These are phyloP conservation scores for Marisa cornuarietis DNA, from an alignment of 1,140 invertebrate species.

Conservation along the genomic window DNA sequence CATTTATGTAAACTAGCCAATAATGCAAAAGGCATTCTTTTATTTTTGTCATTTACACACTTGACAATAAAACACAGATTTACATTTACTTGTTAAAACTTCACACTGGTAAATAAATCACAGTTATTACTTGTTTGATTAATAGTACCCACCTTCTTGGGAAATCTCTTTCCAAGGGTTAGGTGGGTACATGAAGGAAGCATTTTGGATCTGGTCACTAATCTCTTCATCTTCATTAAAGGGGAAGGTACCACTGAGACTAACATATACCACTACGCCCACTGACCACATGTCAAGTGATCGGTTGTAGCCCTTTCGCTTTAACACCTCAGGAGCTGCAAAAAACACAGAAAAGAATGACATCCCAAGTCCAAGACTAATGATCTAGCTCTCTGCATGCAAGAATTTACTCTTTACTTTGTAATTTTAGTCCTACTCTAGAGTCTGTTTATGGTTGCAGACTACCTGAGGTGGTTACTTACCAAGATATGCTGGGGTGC, in stretches of 20 bases:
- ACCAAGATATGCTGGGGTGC: slow-evolving; percentile 97
- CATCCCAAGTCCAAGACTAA: no score
- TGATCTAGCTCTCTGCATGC: not conserved
- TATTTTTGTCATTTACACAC: not conserved
- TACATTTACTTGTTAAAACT: no score
- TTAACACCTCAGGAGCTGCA: slow-evolving; percentile 94
- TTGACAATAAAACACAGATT: not conserved
- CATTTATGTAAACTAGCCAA: no score
- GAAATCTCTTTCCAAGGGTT: slow-evolving; percentile 98
- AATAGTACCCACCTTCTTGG: slow-evolving; percentile 78
- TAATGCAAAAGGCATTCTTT: no score
- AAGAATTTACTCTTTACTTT: not conserved
- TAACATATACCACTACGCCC: slow-evolving; percentile 96
- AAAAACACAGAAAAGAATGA: not conserved
- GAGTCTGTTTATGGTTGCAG: not conserved
- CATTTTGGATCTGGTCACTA: slow-evolving; percentile 99
- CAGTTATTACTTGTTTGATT: no score
- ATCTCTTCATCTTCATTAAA: slow-evolving; percentile 99
- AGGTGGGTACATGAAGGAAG: slow-evolving; percentile 99
- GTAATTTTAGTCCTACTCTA: not conserved
- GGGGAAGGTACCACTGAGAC: slow-evolving; percentile 96
- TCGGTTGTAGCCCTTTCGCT: slow-evolving; percentile 98
- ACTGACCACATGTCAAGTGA: slow-evolving; percentile 99
- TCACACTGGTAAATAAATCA: no score
- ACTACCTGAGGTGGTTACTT: slow-evolving; percentile 46